These are phyloP conservation scores for Bucco capensis DNA, from an alignment of 2,113 vertebrate species.

Conservation along the genomic window DNA sequence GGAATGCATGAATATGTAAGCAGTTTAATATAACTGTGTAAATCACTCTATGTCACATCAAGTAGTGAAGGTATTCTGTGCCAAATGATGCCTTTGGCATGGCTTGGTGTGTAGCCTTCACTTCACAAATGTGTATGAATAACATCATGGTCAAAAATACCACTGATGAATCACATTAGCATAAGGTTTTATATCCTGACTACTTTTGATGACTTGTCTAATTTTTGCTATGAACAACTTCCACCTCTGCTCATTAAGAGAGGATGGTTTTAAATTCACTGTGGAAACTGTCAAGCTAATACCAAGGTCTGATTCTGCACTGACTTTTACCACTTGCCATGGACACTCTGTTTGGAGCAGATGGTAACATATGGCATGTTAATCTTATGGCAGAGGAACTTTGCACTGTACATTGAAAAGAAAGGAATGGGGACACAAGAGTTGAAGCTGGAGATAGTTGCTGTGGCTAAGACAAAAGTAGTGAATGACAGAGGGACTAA, in stretches of 20 bases:
- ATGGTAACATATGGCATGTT: background rate
- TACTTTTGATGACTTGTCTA: background rate
- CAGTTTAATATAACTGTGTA: background rate
- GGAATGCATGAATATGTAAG: background rate
- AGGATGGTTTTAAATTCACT: background rate
- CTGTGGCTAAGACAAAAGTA: background rate
- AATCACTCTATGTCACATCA: background rate
- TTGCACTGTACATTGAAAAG: background rate
- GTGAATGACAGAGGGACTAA: background rate
- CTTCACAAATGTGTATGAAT: background rate
- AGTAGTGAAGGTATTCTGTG: background rate
- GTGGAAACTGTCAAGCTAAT: background rate
- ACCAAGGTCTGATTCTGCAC: background rate
- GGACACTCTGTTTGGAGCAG: background rate
- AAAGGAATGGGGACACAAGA: background rate
- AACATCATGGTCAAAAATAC: background rate
- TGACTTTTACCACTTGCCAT: background rate
- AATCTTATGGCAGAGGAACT: background rate
- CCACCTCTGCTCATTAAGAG: background rate
- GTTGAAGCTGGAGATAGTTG: background rate
- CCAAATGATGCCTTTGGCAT: background rate
- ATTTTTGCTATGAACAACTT: background rate
- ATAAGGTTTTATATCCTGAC: background rate
- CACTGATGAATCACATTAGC: background rate
- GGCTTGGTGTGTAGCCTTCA: background rate